Conservation (phyloP, 2,888 invertebrate species). For the Drosophila mimica region DNA sequence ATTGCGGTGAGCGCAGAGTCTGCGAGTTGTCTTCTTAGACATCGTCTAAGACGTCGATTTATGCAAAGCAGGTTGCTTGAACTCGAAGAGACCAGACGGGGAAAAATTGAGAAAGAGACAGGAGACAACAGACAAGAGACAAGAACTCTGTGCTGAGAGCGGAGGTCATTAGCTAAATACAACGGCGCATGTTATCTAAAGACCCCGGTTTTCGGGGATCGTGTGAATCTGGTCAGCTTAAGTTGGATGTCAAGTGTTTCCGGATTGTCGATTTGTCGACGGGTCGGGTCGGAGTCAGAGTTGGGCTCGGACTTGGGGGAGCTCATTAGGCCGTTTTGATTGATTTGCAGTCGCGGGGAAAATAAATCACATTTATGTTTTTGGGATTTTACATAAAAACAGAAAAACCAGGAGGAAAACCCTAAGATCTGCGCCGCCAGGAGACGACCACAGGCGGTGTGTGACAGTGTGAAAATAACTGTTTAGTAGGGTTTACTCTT, state of each 20-base stretch:
- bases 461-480: conserved; percentile 47
- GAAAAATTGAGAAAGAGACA: conserved; percentile 11
- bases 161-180: conserved; percentile 39
- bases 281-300: not conserved
- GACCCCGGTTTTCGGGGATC: conserved; percentile 46
- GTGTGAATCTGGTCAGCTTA: conserved; percentile 54
- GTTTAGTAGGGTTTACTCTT: not conserved
- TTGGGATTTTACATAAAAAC: conserved; percentile 38
- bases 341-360: conserved; percentile 56
- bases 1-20: conserved; percentile 56
- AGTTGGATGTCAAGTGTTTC: conserved; percentile 61
- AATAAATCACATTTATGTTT: conserved; percentile 76
- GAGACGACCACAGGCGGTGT: conserved; percentile 33
- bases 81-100: conserved; percentile 35
- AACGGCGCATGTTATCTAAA: conserved; percentile 52
- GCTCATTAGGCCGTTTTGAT: conserved; percentile 70
- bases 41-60: conserved; percentile 47
- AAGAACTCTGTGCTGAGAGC: not conserved
- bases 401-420: conserved; percentile 12
- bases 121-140: not conserved
- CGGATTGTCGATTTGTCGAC: conserved; percentile 15
- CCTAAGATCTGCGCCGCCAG: conserved; percentile 10
- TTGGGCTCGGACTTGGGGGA: conserved; percentile 24
- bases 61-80: conserved; percentile 77
- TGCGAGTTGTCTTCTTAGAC: conserved; percentile 18